Percentiles rank a stretch among this genome's conserved stretches.
Conservation (phyloP, 2,113 vertebrate species). For the Brachypteracias leptosomus region DNA sequence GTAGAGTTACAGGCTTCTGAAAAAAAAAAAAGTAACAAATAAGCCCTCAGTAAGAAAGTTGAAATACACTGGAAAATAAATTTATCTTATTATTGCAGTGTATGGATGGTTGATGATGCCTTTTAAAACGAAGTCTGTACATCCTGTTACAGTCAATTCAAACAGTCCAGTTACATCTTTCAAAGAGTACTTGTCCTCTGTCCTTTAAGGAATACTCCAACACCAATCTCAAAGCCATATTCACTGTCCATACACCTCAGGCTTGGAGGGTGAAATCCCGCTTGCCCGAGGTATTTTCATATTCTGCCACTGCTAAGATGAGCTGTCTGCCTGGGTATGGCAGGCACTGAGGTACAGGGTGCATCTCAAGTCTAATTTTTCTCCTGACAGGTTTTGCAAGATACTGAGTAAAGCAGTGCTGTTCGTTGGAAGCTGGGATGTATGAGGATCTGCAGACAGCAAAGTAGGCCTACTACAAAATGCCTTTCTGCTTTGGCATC, state of each 20-base stretch:
- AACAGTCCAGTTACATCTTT: neutral
- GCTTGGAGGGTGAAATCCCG: neutral
- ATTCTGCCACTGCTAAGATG: neutral
- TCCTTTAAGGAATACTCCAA: neutral
- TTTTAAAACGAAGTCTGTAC: neutral
- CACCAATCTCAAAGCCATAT: neutral
- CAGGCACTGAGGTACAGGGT: neutral
- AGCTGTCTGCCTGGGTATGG: neutral
- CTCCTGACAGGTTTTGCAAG: neutral
- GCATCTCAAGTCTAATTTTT: neutral
- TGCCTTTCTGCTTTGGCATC: neutral
- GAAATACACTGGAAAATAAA: neutral
- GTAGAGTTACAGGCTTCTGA: neutral
- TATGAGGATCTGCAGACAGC: neutral
- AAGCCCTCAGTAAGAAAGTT: neutral
- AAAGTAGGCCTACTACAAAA: neutral
- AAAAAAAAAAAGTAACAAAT: neutral
- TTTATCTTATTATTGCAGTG: neutral
- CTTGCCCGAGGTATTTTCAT: neutral
- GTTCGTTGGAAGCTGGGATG: neutral
- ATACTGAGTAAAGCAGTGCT: neutral
- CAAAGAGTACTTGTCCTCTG: neutral
- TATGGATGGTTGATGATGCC: neutral
- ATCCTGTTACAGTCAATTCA: neutral
- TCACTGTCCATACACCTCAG: accelerated